phyloP scores from a whole-genome alignment of 2,888 invertebrate species.

The Priocnemis perturbator region DNA sequence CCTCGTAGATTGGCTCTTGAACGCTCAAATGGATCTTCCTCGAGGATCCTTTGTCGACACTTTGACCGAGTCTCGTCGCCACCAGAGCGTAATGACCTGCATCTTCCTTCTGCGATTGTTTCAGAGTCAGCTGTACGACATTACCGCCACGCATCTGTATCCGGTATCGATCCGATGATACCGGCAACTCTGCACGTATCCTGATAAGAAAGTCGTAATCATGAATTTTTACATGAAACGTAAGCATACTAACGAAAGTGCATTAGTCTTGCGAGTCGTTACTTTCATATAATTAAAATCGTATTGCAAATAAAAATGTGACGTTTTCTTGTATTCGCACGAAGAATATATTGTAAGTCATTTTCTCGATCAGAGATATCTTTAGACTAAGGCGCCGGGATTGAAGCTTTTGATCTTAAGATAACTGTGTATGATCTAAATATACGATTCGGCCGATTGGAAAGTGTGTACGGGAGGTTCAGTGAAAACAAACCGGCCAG shows the following conservation, averaged over 20 bases:
- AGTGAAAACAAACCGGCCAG: conserved; percentile 9
- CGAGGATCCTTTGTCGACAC: conserved; percentile 78
- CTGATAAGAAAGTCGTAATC: conserved; percentile 41
- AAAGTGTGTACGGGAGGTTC: conserved; percentile 8
- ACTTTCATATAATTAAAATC: too few relatives aligned
- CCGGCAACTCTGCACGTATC: conserved; percentile 74
- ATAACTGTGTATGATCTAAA: conserved; percentile 36
- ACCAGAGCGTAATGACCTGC: conserved; percentile 80
- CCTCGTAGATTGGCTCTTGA: conserved; percentile 71
- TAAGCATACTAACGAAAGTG: too few relatives aligned
- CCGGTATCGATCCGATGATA: conserved; percentile 83
- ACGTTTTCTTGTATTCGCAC: too few relatives aligned
- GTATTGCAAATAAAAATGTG: too few relatives aligned
- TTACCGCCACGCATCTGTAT: conserved; percentile 79
- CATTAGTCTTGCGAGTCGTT: too few relatives aligned
- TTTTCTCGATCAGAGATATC: too few relatives aligned
- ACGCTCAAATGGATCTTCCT: conserved; percentile 66
- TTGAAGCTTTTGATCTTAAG: too few relatives aligned
- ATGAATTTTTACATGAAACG: too few relatives aligned
- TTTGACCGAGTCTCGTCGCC: conserved; percentile 81
- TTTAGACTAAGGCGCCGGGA: too few relatives aligned
- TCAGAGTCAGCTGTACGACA: conserved; percentile 79
- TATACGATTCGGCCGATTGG: conserved; percentile 29
- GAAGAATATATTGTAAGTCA: too few relatives aligned
- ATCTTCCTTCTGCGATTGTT: conserved; percentile 72